Conservation (phyloP, 2,888 invertebrate genomes). For the Zygaena filipendulae region DNA sequence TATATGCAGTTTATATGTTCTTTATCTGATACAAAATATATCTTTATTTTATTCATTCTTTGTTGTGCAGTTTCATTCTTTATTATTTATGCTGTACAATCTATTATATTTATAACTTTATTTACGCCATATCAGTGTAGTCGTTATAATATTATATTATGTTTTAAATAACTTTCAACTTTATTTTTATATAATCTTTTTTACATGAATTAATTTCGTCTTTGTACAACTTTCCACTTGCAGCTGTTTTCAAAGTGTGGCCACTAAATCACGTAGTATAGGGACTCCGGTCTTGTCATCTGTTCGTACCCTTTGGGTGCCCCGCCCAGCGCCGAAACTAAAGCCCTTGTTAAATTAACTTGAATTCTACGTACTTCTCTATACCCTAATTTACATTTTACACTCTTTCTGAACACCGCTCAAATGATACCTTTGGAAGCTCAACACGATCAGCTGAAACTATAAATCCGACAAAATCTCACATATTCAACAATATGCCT, state of each 20-base stretch:
- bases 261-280: conserved; percentile 45
- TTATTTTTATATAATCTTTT: conserved; percentile 10
- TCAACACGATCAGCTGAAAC: not conserved
- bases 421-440: conserved; percentile 18
- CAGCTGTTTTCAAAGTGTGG: conserved; percentile 57
- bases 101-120: too few relatives aligned
- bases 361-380: conserved; percentile 36
- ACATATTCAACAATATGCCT: conserved; percentile 60
- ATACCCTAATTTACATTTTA: conserved; percentile 45
- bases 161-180: too few relatives aligned
- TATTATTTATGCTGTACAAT: too few relatives aligned
- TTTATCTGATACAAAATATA: conserved; percentile 10
- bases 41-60: too few relatives aligned
- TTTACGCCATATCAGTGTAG: too few relatives aligned
- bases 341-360: conserved; percentile 34
- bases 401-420: conserved; percentile 41
- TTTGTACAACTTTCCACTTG: too few relatives aligned
- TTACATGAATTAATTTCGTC: too few relatives aligned
- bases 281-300: conserved; percentile 36
- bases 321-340: conserved; percentile 64
- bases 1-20: conserved; percentile 4
- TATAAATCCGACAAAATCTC: conserved; percentile 6
- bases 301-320: conserved; percentile 42
- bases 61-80: too few relatives aligned
- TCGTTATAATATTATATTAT: conserved; percentile 12